A percentile compares a stretch with the other conserved stretches of the same genome.
These are phyloP conservation scores for Notodonta ziczac DNA, from an alignment of 2,888 invertebrate genomes.

Conservation along the genomic window DNA sequence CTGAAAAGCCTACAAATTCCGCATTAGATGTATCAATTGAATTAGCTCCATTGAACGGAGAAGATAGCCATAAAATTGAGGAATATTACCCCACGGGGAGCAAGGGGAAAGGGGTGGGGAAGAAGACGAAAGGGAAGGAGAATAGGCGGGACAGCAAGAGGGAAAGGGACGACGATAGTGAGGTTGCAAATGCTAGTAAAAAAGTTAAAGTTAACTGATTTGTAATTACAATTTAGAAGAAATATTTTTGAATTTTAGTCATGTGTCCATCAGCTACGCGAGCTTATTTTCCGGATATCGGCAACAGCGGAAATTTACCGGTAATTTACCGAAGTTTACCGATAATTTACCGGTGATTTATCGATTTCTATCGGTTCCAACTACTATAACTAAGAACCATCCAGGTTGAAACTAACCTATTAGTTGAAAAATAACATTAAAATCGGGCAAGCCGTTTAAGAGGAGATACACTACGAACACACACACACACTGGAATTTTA, in stretches of 20 bases:
- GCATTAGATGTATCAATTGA: slow-evolving; percentile 63
- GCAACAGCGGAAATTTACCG: too few relatives aligned
- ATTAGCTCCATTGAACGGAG: slow-evolving; percentile 62
- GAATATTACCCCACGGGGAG: slow-evolving; percentile 62
- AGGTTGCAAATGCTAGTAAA: slow-evolving; percentile 47
- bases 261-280: too few relatives aligned
- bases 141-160: slow-evolving; percentile 50
- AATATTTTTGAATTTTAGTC: neutral
- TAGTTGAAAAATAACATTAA: too few relatives aligned
- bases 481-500: too few relatives aligned
- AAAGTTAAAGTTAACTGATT: slow-evolving; percentile 50
- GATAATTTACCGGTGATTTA: too few relatives aligned
- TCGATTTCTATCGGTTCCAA: too few relatives aligned
- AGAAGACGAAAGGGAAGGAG: slow-evolving; percentile 54
- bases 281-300: too few relatives aligned
- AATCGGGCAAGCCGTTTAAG: too few relatives aligned
- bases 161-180: slow-evolving; percentile 46
- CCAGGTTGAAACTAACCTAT: too few relatives aligned
- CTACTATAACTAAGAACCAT: too few relatives aligned
- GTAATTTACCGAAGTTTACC: too few relatives aligned
- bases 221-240: neutral
- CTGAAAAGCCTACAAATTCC: slow-evolving; percentile 52
- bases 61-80: slow-evolving; percentile 69
- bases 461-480: too few relatives aligned
- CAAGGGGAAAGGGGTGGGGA: slow-evolving; percentile 58